Conservation (phyloP, 2,888 invertebrate genomes). For the Drosophila testacea region DNA sequence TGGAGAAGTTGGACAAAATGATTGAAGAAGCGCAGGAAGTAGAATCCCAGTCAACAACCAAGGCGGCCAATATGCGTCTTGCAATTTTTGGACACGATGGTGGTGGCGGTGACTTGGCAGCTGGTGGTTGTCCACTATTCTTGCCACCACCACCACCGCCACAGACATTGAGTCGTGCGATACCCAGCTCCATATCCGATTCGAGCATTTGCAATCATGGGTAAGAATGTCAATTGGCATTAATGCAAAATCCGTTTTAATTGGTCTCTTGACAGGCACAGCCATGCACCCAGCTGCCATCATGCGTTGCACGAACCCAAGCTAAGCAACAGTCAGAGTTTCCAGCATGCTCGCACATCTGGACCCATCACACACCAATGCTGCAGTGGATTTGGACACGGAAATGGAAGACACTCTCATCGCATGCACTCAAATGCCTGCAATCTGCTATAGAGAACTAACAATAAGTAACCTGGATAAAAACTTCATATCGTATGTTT, state of each 20-base stretch:
- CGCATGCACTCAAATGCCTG: conserved; percentile 85
- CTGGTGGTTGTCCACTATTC: conserved; percentile 79
- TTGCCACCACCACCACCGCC: conserved; percentile 78
- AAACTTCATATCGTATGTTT: conserved; percentile 21
- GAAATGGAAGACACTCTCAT: conserved; percentile 82
- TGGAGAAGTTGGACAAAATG: conserved; percentile 85
- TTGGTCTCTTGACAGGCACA: conserved; percentile 45
- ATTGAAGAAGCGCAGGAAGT: conserved; percentile 84
- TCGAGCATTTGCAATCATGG: conserved; percentile 83
- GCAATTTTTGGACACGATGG: conserved; percentile 68
- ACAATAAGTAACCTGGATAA: not conserved
- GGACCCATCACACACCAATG: conserved; percentile 84
- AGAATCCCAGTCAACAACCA: conserved; percentile 81
- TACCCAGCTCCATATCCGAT: conserved; percentile 84
- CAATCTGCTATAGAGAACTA: conserved; percentile 72
- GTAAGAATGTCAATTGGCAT: conserved; percentile 52
- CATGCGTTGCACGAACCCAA: conserved; percentile 77
- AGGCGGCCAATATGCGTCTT: conserved; percentile 75
- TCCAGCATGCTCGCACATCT: conserved; percentile 77
- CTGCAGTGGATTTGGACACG: conserved; percentile 82
- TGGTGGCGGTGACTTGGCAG: conserved; percentile 52
- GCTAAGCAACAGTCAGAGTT: conserved; percentile 84
- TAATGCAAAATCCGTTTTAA: not conserved
- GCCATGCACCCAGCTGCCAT: conserved; percentile 70
- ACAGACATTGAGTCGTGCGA: conserved; percentile 42